Percentiles rank a stretch among this genome's conserved stretches.
Conservation (phyloP, 2,888 invertebrate genomes). For the Cancer borealis region DNA sequence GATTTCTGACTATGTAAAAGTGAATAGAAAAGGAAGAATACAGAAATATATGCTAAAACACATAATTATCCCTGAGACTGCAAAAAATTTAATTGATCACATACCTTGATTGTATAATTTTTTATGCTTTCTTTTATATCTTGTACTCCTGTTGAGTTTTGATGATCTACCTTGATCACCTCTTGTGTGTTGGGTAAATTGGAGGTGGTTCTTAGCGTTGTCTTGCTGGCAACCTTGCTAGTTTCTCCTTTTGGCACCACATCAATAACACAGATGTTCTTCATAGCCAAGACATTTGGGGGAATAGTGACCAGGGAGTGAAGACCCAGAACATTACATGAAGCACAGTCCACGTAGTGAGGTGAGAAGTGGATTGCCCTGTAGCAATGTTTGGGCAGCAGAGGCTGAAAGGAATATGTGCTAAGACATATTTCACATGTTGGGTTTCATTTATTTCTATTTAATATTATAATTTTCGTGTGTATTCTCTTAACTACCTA, state of each 20-base stretch:
- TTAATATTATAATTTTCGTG: not conserved
- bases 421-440: not conserved
- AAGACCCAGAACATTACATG: slow-evolving; percentile 66
- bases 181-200: not conserved
- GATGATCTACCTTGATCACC: not conserved
- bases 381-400: slow-evolving; percentile 68
- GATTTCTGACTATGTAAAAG: too few species aligned
- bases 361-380: slow-evolving; percentile 61
- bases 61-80: too few species aligned
- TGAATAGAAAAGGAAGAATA: too few species aligned
- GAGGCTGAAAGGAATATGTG: slow-evolving; percentile 49
- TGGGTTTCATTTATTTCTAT: not conserved
- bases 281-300: slow-evolving; percentile 1
- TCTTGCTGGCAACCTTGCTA: not conserved
- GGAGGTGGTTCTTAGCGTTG: not conserved
- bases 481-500: not conserved
- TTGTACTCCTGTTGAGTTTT: not conserved
- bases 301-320: slow-evolving; percentile 55
- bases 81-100: not conserved
- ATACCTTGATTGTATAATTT: slow-evolving; percentile 43
- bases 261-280: slow-evolving; percentile 60
- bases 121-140: slow-evolving; percentile 31
- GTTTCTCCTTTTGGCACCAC: slow-evolving; percentile 35
- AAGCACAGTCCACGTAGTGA: slow-evolving; percentile 59
- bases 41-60: too few species aligned